phyloP scores from a whole-genome alignment of 2,888 invertebrate genomes.

The Parnassius apollo region DNA sequence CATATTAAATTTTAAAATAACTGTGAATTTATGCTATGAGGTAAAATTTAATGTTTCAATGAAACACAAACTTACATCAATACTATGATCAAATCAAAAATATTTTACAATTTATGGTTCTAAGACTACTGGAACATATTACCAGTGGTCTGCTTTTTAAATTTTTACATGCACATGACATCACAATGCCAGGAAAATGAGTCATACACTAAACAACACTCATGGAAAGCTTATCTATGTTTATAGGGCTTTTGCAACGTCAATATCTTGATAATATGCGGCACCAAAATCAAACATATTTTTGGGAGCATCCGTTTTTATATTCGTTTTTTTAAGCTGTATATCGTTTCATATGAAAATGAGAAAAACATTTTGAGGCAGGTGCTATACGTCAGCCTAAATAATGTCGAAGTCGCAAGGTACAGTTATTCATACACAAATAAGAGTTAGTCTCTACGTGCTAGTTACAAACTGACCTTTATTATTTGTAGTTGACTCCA shows the following conservation, averaged over 20 bases:
- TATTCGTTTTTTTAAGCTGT: not conserved
- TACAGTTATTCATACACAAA: conserved; percentile 77
- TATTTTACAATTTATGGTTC: too few species aligned
- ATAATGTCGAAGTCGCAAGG: conserved; percentile 62
- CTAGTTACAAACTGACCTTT: conserved; percentile 63
- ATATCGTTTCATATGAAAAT: conserved; percentile 20
- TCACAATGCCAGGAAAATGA: conserved; percentile 68
- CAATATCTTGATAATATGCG: not conserved
- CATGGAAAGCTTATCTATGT: conserved; percentile 37
- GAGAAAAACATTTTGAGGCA: conserved; percentile 36
- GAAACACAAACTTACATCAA: too few species aligned
- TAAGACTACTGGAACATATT: too few species aligned
- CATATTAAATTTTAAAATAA: too few species aligned
- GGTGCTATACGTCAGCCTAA: conserved; percentile 55
- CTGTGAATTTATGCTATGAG: too few species aligned
- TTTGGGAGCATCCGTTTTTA: not conserved
- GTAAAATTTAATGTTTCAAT: too few species aligned
- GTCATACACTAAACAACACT: conserved; percentile 49
- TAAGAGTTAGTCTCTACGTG: conserved; percentile 49
- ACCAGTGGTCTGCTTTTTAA: conserved; percentile 51
- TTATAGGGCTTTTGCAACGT: conserved; percentile 10
- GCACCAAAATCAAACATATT: too few species aligned
- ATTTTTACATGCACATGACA: conserved; percentile 65
- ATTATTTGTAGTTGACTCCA: conserved; percentile 74
- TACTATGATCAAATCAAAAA: too few species aligned